Evolutionary conservation across 2,113 vertebrate genomes (phyloP), one percentile per base, ranked within the genome.

Genomic region (Heloderma charlesbogerti): DNA sequence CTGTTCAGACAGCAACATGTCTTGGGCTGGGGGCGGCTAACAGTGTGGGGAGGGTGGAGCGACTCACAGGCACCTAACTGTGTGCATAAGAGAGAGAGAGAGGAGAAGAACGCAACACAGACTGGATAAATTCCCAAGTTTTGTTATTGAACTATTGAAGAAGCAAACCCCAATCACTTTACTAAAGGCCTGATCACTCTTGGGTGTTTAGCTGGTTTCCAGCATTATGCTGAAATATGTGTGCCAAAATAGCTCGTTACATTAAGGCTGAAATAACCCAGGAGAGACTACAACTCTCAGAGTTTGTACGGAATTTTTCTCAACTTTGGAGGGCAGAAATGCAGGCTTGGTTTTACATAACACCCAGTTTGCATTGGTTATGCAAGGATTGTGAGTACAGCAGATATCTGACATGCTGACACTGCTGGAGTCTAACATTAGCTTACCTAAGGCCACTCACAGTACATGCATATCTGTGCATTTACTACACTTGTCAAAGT

Each of bases 331-430:
- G 31, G 27, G 29, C 51, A 74, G 34, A 54, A 74, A n/a, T 31
- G 27, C 43, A 69, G n/a, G 60, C 37, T 40, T 20, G 10, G 27
- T 40, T 88, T 90, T 90, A 78, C 63, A 57, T 57, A 90, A 71
- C 75, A 22, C 45, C 16, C 54, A 77, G 54, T 8, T 45, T 8
- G 31, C 6, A 6, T 45, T 84, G 45, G 29, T 90, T 90, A 86
- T 86, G 84, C 74, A 90, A 86, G 84, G 66, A 43, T 29, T 89
- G 40, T 1, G 1, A 60, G 48, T 60, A 84, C 22, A 90, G 83
- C 63, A 90, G 51, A 54, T 54, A 86, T 25, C 74, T 90, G 9
- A 25, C 45, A 84, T 86, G 74, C 74, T 48, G 66, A 34, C 54
- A 69, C 63, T 40, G 34, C 60, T 18, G 22, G 43, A 48, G 31